Conservation (phyloP, 1,140 invertebrate species). For the Listronotus oregonensis region DNA sequence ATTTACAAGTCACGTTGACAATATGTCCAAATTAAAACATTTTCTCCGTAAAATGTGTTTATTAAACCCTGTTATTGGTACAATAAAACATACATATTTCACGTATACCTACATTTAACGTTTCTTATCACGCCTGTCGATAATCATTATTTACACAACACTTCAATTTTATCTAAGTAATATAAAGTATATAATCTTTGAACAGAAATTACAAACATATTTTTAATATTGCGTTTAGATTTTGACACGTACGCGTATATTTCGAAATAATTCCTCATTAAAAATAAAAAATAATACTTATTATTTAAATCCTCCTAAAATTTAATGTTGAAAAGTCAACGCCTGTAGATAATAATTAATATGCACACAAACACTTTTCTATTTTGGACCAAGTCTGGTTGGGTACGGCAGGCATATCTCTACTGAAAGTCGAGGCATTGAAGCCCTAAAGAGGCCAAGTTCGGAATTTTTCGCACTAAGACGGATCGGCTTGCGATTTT, state of each 20-base stretch:
- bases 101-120: slow-evolving; percentile 18
- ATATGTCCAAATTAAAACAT: not conserved
- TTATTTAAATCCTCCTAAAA: too few species aligned
- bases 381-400: too few species aligned
- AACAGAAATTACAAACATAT: not conserved
- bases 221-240: slow-evolving; percentile 5
- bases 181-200: slow-evolving; percentile 15
- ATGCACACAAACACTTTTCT: not conserved
- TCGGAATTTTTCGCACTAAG: too few species aligned
- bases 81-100: slow-evolving; percentile 18
- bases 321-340: too few species aligned
- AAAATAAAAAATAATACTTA: too few species aligned
- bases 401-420: too few species aligned
- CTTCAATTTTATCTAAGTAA: slow-evolving; percentile 40
- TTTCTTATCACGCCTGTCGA: slow-evolving; percentile 34
- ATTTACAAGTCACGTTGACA: not conserved
- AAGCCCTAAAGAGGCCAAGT: too few species aligned
- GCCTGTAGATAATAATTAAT: slow-evolving; percentile 6
- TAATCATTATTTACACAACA: slow-evolving; percentile 39
- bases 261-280: too few species aligned
- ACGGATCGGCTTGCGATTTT: too few species aligned
- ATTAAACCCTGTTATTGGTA: slow-evolving; percentile 4
- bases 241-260: too few species aligned
- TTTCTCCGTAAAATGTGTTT: not conserved
- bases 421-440: too few species aligned